phyloP scores from a whole-genome alignment of 2,888 invertebrate genomes.

The Sicus ferrugineus region DNA sequence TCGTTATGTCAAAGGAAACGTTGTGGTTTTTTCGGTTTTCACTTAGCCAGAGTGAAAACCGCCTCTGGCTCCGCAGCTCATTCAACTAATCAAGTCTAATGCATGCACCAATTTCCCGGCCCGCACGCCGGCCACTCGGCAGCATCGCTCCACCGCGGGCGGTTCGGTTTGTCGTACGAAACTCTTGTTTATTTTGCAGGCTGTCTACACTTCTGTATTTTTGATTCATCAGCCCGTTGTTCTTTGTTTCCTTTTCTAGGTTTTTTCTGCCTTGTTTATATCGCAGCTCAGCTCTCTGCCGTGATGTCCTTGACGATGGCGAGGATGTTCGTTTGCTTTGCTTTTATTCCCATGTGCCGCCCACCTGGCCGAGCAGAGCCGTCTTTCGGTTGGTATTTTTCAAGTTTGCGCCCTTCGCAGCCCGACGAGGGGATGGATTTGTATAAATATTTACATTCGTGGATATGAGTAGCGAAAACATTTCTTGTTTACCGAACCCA shows the following conservation, averaged over 20 bases:
- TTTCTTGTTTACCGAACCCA: background rate
- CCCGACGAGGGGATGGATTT: background rate
- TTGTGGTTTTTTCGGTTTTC: too few relatives aligned
- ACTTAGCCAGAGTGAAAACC: too few relatives aligned
- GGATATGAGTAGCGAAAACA: background rate
- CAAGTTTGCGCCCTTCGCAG: too few relatives aligned
- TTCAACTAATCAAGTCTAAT: background rate
- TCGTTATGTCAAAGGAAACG: too few relatives aligned
- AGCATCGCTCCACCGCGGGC: background rate
- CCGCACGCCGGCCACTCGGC: background rate
- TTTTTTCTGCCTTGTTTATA: background rate
- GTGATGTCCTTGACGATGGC: background rate
- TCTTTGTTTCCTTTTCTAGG: background rate
- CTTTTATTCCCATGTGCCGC: background rate
- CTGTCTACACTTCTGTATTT: constrained; percentile 4
- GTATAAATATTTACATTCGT: background rate
- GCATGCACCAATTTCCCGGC: background rate
- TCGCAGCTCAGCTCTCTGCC: background rate
- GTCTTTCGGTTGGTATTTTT: background rate
- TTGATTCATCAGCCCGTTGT: background rate
- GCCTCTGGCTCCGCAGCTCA: too few relatives aligned
- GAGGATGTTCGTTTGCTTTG: background rate
- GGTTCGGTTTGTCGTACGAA: background rate
- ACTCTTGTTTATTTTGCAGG: constrained; percentile 6
- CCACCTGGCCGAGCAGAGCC: background rate